Percentiles rank a stretch among this genome's conserved stretches.
These are phyloP conservation scores for Lomographa bimaculata DNA, from an alignment of 2,888 invertebrate species.

Conservation along the genomic window DNA sequence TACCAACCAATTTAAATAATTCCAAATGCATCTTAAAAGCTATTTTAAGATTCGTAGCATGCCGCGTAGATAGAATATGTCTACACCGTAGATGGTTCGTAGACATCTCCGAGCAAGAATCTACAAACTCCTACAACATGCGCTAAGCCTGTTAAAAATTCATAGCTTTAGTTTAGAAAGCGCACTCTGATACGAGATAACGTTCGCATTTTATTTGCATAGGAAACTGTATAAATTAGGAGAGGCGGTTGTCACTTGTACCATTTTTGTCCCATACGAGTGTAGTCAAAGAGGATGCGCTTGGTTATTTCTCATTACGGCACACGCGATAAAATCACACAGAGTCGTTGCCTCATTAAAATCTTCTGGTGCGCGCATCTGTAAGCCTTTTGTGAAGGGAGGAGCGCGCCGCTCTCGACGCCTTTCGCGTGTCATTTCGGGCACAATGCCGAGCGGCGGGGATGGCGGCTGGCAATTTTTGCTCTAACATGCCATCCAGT, in stretches of 20 bases:
- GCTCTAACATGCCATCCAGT: constrained; percentile 55
- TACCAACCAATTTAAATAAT: no score
- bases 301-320: constrained; percentile 82
- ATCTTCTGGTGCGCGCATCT: constrained; percentile 83
- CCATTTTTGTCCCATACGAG: constrained; percentile 61
- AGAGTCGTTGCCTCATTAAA: constrained; percentile 84
- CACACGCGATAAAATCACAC: constrained; percentile 82
- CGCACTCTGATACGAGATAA: constrained; percentile 30
- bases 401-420: constrained; percentile 73
- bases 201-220: constrained; percentile 34
- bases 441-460: constrained; percentile 69
- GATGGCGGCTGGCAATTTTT: constrained; percentile 66
- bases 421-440: constrained; percentile 82
- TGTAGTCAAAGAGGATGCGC: constrained; percentile 79
- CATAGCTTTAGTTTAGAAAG: constrained; percentile 35
- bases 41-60: no score
- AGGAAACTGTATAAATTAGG: constrained; percentile 40
- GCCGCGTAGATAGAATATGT: constrained; percentile 15
- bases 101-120: constrained; percentile 22
- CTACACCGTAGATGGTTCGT: constrained; percentile 27
- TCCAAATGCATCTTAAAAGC: no score
- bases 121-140: constrained; percentile 29
- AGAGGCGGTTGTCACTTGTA: constrained; percentile 55
- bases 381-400: constrained; percentile 80
- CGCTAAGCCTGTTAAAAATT: constrained; percentile 34